Evolutionary conservation across 1,140 invertebrate genomes (phyloP).

Genomic region (Trichoplusia ni): DNA sequence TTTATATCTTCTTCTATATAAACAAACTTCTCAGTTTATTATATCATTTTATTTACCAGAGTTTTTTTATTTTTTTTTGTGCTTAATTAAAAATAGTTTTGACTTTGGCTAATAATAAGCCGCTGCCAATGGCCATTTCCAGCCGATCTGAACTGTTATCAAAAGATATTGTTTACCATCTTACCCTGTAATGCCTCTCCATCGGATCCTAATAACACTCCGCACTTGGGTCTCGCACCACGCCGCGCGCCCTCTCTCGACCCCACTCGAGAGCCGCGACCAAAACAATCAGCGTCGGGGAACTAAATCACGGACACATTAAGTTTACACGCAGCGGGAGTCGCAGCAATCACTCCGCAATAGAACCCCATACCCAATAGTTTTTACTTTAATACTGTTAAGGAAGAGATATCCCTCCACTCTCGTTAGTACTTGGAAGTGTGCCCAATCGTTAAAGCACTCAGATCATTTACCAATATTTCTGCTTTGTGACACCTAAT

Average conservation of each 20-base stretch:
- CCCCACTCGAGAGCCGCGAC: neutral
- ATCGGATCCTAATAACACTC: constrained; percentile 6
- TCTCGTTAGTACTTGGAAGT: neutral
- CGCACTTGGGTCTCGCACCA: too few relatives aligned
- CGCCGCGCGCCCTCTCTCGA: neutral
- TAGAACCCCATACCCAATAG: constrained; percentile 11
- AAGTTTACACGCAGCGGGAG: constrained; percentile 14
- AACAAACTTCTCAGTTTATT: too few relatives aligned
- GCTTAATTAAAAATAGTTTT: too few relatives aligned
- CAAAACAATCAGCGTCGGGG: neutral
- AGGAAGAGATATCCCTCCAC: neutral
- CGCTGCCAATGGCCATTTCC: too few relatives aligned
- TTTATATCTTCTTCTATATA: too few relatives aligned
- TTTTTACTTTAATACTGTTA: constrained; percentile 10
- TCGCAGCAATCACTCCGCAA: constrained; percentile 1
- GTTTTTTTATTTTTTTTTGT: too few relatives aligned
- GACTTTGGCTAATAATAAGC: too few relatives aligned
- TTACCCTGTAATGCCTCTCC: constrained; percentile 1
- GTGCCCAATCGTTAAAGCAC: neutral
- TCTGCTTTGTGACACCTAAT: too few relatives aligned
- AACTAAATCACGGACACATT: constrained; percentile 14
- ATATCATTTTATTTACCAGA: too few relatives aligned
- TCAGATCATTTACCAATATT: too few relatives aligned
- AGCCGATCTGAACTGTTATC: too few relatives aligned
- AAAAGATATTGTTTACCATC: neutral